Base-by-base conservation (phyloP, 2,888 invertebrate genomes). In the Polietes domitor region DNA sequence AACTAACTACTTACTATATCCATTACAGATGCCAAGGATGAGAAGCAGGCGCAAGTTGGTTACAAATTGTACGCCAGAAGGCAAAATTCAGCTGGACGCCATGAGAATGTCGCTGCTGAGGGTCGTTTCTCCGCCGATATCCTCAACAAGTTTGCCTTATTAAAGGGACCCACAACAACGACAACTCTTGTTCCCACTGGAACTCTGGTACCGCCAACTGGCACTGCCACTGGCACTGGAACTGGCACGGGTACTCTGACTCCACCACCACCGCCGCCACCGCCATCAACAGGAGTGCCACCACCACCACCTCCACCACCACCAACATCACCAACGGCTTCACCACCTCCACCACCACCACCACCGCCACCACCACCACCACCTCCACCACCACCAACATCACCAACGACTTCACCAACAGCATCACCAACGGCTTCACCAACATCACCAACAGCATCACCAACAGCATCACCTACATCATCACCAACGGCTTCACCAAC, bases 301-400 rank as follows among this genome's bases (percentile, higher is more conserved):
- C 12, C 50, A 17, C 12, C 47, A 65, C 32, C 6, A 28, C 19
- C 10, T 6, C 47, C 26, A 21, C 1, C 41, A 3, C 24, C 58
- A 24, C 1, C 63, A 43, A 3, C 75, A 58, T 6, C 75, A 24
- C 0, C 41, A 21, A 61, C 28, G 10, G 17, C 26, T 9, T 0
- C 63, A 12, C 2, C 26, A 15, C 61, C 61, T 12, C 12, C 55
- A 12, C 24, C 47, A 10, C 28, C 41, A 28, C 17, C 43, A 43
- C 61, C 63, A 32, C 24, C 68, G 19, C 26, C 75, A 75, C 17
- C 75, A 53, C 21, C 71, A 76, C 32, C 28, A 71, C 65, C 26
- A 17, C 12, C 72, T 26, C 21, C 63, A 73, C 26, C 21, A 65
- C 65, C 17, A 63, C 41, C 75, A 47, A 21, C 61, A 28, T 65